phyloP scores from a whole-genome alignment of 2,797 vertebrate species.

The Orestias chungarensis region DNA sequence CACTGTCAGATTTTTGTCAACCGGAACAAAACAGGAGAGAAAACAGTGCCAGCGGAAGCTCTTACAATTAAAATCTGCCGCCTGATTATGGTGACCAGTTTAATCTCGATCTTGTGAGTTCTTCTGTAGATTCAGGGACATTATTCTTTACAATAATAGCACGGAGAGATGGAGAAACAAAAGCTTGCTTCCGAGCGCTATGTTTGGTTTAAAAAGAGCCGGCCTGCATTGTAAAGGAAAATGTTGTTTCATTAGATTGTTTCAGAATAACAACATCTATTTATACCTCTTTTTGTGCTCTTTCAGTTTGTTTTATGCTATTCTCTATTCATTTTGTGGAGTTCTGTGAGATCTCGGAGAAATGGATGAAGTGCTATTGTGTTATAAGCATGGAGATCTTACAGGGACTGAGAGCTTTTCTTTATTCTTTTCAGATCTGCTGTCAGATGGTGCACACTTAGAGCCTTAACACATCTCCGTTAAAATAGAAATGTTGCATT shows the following conservation, averaged over 20 bases:
- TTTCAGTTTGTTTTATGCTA: constrained; percentile 34
- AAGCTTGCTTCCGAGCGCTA: constrained; percentile 63
- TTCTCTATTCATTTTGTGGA: constrained; percentile 43
- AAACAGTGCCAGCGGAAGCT: constrained; percentile 69
- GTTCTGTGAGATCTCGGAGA: constrained; percentile 36
- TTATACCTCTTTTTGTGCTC: constrained; percentile 66
- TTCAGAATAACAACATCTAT: constrained; percentile 74
- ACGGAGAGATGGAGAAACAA: constrained; percentile 72
- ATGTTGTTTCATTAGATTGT: constrained; percentile 75
- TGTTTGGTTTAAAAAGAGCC: constrained; percentile 72
- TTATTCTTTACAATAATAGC: constrained; percentile 71
- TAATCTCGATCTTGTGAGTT: constrained; percentile 80
- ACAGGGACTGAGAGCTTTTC: constrained; percentile 48
- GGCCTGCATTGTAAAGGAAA: constrained; percentile 68
- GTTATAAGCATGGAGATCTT: constrained; percentile 51
- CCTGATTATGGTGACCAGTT: constrained; percentile 76
- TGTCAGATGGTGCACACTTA: neutral
- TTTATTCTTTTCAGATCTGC: constrained; percentile 46
- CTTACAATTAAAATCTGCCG: constrained; percentile 80
- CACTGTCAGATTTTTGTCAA: constrained; percentile 86
- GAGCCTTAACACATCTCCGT: neutral
- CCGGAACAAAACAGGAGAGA: constrained; percentile 69
- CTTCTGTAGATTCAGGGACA: constrained; percentile 71
- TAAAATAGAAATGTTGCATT: neutral
- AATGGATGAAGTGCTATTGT: constrained; percentile 57